These are phyloP conservation scores for Tetraneura akinire DNA, from an alignment of 1,140 invertebrate species.

Conservation along the genomic window DNA sequence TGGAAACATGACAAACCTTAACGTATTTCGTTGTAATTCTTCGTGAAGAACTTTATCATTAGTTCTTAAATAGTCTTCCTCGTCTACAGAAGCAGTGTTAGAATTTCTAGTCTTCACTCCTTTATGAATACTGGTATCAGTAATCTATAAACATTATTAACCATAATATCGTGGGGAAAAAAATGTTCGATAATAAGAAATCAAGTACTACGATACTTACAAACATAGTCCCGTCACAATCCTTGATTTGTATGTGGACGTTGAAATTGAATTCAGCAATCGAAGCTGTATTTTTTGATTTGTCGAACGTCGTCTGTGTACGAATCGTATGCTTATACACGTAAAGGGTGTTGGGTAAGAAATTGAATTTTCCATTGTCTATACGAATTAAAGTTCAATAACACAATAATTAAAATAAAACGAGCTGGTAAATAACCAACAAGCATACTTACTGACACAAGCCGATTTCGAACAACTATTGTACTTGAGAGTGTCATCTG, in stretches of 20 bases:
- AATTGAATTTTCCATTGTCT: constrained; percentile 36
- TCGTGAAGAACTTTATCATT: background rate
- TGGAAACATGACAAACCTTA: constrained; percentile 8
- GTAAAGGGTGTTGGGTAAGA: background rate
- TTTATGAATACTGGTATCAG: constrained; percentile 24
- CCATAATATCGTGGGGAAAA: background rate
- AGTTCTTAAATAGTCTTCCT: constrained; percentile 16
- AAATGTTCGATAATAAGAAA: background rate
- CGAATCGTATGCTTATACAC: constrained; percentile 22
- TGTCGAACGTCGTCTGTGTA: constrained; percentile 45
- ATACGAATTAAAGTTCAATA: background rate
- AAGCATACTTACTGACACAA: background rate
- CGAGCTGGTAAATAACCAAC: too few species aligned
- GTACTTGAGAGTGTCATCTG: background rate
- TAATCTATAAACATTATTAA: constrained; percentile 6
- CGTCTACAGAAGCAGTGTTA: background rate
- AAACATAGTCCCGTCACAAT: constrained; percentile 21
- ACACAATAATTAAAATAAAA: background rate
- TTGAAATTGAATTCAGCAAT: constrained; percentile 37
- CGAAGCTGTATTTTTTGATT: constrained; percentile 42
- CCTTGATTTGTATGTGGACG: constrained; percentile 10
- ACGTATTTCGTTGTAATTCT: constrained; percentile 14
- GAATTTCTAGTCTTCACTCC: constrained; percentile 37
- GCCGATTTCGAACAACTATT: constrained; percentile 33
- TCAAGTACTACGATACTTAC: background rate